Evolutionary conservation across 1,140 invertebrate genomes (phyloP).

Genomic region (Aphidius ervi): DNA sequence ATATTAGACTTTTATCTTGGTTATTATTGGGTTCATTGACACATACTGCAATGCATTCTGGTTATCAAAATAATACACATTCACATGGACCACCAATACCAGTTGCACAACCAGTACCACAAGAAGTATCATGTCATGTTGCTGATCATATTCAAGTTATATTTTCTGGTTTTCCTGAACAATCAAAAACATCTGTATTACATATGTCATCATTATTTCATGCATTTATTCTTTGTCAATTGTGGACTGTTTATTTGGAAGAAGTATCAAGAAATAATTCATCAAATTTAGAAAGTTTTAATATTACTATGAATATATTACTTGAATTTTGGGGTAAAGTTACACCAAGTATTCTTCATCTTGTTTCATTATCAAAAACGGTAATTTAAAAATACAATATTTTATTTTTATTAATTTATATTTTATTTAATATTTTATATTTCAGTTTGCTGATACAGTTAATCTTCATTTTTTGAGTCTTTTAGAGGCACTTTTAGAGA

Average conservation of each 20-base stretch:
- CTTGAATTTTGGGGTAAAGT: constrained; percentile 99
- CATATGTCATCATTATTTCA: constrained; percentile 90
- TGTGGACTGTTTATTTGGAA: constrained; percentile 97
- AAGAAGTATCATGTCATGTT: constrained; percentile 92
- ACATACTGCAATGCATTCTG: constrained; percentile 68
- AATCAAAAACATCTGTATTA: constrained; percentile 81
- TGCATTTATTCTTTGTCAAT: constrained; percentile 76
- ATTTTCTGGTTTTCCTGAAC: constrained; percentile 94
- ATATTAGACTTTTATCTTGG: constrained; percentile 94
- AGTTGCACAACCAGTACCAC: constrained; percentile 83
- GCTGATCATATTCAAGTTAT: constrained; percentile 95
- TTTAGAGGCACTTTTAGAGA: constrained; percentile 92
- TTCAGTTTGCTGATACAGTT: constrained; percentile 92
- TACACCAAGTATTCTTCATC: constrained; percentile 89
- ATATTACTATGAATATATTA: constrained; percentile 75
- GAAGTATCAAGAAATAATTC: constrained; percentile 69
- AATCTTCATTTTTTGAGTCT: constrained; percentile 95
- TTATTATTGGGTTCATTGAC: constrained; percentile 89
- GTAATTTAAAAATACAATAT: constrained; percentile 54
- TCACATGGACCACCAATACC: constrained; percentile 41
- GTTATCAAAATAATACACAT: constrained; percentile 31
- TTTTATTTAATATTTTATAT: constrained; percentile 24
- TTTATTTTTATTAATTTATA: constrained; percentile 15
- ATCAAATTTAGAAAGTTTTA: constrained; percentile 66
- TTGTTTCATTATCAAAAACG: constrained; percentile 89